A percentile compares a stretch with the other conserved stretches of the same genome.
Evolutionary conservation across 2,797 vertebrate species (phyloP).

Genomic region (Spinibarbus caldwelli): DNA sequence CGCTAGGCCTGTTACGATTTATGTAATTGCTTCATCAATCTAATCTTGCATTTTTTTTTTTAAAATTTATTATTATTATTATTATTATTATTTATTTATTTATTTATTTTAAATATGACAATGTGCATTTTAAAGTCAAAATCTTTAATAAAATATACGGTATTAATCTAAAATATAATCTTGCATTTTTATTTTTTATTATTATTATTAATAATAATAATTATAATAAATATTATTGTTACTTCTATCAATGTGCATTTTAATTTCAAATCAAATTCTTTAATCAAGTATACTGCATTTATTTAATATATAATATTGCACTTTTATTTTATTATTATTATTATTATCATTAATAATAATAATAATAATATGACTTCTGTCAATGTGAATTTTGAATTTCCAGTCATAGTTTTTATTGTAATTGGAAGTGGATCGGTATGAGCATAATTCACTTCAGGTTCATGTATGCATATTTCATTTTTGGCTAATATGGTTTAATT

Average conservation of each 20-base stretch:
- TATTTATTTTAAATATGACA: neutral
- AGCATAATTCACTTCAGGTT: neutral
- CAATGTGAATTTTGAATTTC: neutral
- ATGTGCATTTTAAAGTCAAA: neutral
- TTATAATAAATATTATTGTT: no score
- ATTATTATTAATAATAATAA: neutral
- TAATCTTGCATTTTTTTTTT: neutral
- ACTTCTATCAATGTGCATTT: neutral
- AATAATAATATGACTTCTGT: neutral
- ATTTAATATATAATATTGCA: no score
- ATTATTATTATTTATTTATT: neutral
- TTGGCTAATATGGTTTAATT: no score
- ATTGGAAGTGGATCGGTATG: neutral
- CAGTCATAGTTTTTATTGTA: neutral
- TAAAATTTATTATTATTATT: no score
- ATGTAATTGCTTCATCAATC: neutral
- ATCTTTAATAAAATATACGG: neutral
- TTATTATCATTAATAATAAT: no score
- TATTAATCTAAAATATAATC: no score
- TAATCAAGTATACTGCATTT: no score
- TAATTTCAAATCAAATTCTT: neutral
- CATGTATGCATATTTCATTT: neutral
- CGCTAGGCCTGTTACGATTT: neutral
- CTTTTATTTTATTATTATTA: no score
- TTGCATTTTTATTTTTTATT: neutral